Evolutionary conservation across 1,140 invertebrate genomes (phyloP), one percentile per base, ranked within the genome.

Genomic region (Magallana gigas): DNA sequence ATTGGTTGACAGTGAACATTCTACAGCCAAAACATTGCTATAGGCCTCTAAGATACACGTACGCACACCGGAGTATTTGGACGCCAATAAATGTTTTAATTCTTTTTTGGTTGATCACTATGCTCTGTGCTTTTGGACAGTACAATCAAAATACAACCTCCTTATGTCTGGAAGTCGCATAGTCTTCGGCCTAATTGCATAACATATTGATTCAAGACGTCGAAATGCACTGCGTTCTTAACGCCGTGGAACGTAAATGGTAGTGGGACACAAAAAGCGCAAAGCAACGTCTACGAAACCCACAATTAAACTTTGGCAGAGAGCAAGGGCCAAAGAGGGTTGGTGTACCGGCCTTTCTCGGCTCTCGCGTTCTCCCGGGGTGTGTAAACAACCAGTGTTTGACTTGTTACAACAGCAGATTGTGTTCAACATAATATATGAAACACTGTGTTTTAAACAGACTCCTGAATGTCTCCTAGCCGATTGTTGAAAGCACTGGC

Each of bases 371-470:
- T 57, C 81, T 23, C 81, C 18, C 48, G 81, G 56, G 81, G 16
- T 83, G 57, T 83, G 81, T 83, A 57, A 83, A 83, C 57, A 83
- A 57, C n/a, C 8, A 23, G 14, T 83, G 57, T 83, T 83, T 83
- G 81, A 57, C 56, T 83, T 83, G 81, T n/a, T 83, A 83, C 81
- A 83, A 83, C 56, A 58, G 57, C n/a, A 14, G 16, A 83, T 83
- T 83, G 57, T 83, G 81, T 57, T 58, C n/a, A 57, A 58, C 18
- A 58, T 83, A 57, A 57, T 83, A 83, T 57, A 57, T 8, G 48
- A 57, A 83, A 83, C 81, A 57, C n/a, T 57, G 81, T 57, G 48
- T 57, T 57, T 57, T 57, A 83, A 83, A 57, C 81, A 57, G 81
- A 57, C 81, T 83, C 81, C 81, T 56, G 8, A 48, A 16, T 57